These are phyloP conservation scores for Scaptomyza pallida DNA, from an alignment of 1,140 invertebrate genomes.

Conservation along the genomic window DNA sequence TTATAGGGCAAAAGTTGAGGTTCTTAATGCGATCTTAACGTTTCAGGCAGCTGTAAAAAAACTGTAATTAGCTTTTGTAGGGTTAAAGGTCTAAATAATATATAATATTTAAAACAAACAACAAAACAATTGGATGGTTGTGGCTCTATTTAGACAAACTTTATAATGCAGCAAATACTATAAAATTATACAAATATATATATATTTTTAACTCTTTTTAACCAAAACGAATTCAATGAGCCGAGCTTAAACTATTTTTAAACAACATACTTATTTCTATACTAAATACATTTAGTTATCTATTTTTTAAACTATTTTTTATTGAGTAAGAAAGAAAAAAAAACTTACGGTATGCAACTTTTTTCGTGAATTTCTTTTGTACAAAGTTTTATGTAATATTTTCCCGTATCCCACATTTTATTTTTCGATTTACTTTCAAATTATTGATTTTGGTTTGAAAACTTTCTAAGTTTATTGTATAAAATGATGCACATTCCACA, in stretches of 20 bases:
- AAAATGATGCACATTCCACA: slow-evolving; percentile 24
- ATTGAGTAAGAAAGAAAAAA: slow-evolving; percentile 39
- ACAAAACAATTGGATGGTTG: slow-evolving; percentile 66
- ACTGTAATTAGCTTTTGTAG: slow-evolving; percentile 72
- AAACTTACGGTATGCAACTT: slow-evolving; percentile 67
- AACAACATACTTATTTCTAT: slow-evolving; percentile 46
- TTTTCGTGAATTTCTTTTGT: slow-evolving; percentile 75
- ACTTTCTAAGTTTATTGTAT: background rate
- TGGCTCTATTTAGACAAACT: slow-evolving; percentile 66
- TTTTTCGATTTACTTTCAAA: slow-evolving; percentile 27
- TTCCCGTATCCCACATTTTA: slow-evolving; percentile 27
- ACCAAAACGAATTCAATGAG: slow-evolving; percentile 52
- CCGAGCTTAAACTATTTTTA: slow-evolving; percentile 41
- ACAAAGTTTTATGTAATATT: slow-evolving; percentile 42
- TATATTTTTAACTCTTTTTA: slow-evolving; percentile 42
- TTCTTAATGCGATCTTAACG: background rate
- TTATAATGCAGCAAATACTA: slow-evolving; percentile 29
- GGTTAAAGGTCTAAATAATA: slow-evolving; percentile 59
- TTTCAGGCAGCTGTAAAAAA: slow-evolving; percentile 63
- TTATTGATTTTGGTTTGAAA: slow-evolving; percentile 21
- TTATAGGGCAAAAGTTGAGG: slow-evolving; percentile 15
- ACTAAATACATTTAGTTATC: slow-evolving; percentile 61
- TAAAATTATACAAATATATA: slow-evolving; percentile 10
- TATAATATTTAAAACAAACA: slow-evolving; percentile 21
- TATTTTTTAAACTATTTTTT: slow-evolving; percentile 49